Evolutionary conservation across 2,888 invertebrate genomes (phyloP), one percentile per base, ranked within the genome.

Genomic region (Tortrix viridana): DNA sequence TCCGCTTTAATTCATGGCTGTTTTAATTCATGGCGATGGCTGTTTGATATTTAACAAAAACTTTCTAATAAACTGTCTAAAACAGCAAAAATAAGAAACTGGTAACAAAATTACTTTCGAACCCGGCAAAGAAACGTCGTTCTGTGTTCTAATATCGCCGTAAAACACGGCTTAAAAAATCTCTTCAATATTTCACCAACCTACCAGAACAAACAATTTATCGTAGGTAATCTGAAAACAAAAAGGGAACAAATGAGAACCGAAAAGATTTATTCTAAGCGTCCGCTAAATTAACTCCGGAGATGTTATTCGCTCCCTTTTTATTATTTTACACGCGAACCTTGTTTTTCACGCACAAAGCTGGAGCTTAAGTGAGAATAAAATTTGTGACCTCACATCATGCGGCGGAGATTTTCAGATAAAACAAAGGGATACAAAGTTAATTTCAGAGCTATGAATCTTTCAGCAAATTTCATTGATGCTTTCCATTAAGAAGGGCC

Each of bases 261-360:
- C 69, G 65, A 65, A 65, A 74, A 81, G 80, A 84, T 84, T 85
- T 85, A 83, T 83, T 80, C 69, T 76, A 75, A 78, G 73, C 79
- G 74, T 74, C 73, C 72, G 75, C 72, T 74, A 79, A 82, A 82
- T 81, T 81, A 80, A 80, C 81, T 78, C 65, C 70, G 71, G 74
- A 74, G 76, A 80, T 78, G 79, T 80, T 80, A 77, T 74, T 77
- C 74, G 70, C 74, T 78, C 74, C 74, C 69, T 76, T 81, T 82
- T 79, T 80, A 80, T 82, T 81, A 82, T 80, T 80, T 81, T 81
- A 73, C 75, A 76, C 77, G 74, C 71, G 67, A 70, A 60, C 68
- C 65, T 69, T 60, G 70, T 70, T 76, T 76, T 76, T 73, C 71
- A 71, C 65, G 74, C 71, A 77, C 76, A 76, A 75, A 78, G 69